phyloP scores from a whole-genome alignment of 2,113 vertebrate genomes.

The Paracanthobrama guichenoti region DNA sequence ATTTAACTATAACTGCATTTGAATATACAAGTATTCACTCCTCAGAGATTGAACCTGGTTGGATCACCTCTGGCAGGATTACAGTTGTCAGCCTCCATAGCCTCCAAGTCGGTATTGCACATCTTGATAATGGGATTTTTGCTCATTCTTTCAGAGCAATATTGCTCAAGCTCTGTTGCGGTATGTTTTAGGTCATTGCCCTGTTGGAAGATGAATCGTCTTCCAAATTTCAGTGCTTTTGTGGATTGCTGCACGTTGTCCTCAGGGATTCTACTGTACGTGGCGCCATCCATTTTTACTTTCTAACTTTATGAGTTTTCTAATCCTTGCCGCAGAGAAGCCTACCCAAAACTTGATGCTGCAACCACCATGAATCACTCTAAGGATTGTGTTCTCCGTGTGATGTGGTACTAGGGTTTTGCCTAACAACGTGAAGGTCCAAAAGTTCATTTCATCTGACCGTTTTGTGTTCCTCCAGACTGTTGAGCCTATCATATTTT shows the following conservation, averaged over 20 bases:
- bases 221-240: conserved; percentile 32
- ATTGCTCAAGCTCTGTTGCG: conserved; percentile 13
- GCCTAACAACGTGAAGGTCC: not conserved
- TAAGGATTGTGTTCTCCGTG: not conserved
- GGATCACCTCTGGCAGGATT: conserved; percentile 2
- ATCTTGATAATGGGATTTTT: not conserved
- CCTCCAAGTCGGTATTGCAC: not conserved
- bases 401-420: conserved; percentile 8
- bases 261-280: conserved; percentile 26
- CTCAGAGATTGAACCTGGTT: not conserved
- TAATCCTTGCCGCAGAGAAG: conserved; percentile 29
- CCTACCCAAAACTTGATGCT: conserved; percentile 3
- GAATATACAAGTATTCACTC: not conserved
- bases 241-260: conserved; percentile 17
- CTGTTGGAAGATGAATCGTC: conserved; percentile 26
- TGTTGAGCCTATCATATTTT: not conserved
- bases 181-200: conserved; percentile 31
- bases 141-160: conserved; percentile 1
- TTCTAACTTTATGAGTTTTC: conserved; percentile 27
- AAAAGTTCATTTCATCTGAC: not conserved
- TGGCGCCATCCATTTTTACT: conserved; percentile 27
- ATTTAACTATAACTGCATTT: not conserved
- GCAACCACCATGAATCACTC: conserved; percentile 11
- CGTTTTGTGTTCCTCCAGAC: not conserved
- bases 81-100: not conserved